Evolutionary conservation across 2,888 invertebrate genomes (phyloP).

Genomic region (Capitulum mitella): DNA sequence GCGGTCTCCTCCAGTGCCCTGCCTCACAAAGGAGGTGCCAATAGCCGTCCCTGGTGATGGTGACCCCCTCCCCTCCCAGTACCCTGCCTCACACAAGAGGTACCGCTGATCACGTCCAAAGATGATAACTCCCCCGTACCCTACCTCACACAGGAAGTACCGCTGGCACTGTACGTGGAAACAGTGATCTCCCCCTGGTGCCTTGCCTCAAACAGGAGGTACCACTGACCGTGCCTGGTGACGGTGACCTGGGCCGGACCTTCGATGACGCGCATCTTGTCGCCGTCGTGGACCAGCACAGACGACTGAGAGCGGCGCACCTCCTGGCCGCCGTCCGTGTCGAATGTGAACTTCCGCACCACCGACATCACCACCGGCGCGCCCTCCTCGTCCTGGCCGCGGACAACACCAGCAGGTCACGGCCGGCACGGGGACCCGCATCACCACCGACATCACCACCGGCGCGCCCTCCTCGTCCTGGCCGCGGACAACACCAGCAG

Average conservation of each 20-base stretch:
- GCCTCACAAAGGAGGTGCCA: too few species aligned
- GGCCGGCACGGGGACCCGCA: too few species aligned
- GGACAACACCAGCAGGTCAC: neutral
- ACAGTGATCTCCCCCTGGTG: neutral
- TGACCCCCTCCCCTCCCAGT: too few species aligned
- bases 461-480: neutral
- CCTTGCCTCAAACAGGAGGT: neutral
- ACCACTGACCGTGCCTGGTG: neutral
- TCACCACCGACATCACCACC: too few species aligned
- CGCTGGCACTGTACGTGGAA: too few species aligned
- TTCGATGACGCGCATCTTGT: neutral
- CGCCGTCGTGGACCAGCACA: neutral
- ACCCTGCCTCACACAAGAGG: too few species aligned
- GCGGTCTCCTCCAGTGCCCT: too few species aligned
- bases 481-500: neutral
- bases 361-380: neutral
- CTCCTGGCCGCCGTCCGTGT: neutral
- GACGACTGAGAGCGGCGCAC: slow-evolving; percentile 9
- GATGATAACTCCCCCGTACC: neutral
- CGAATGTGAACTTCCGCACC: neutral
- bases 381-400: neutral
- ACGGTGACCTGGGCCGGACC: neutral
- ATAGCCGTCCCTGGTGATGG: too few species aligned
- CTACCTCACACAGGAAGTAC: neutral
- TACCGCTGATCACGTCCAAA: too few species aligned